Percentiles rank a stretch among this genome's conserved stretches.
Evolutionary conservation across 2,888 invertebrate species (phyloP).

Genomic region (Temnothorax ravouxi): DNA sequence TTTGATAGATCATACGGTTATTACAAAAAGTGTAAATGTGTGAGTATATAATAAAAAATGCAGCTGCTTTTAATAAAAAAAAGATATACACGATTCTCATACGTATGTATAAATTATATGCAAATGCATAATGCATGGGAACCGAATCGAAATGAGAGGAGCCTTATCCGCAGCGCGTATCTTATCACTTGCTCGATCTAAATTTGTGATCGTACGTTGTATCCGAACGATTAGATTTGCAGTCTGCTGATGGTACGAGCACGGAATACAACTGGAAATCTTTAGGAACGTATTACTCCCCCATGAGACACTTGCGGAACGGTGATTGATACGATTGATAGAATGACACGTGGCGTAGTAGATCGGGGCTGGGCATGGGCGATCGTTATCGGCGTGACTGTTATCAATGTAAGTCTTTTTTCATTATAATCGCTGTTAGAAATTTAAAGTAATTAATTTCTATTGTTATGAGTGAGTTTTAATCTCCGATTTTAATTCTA

Average conservation of each 20-base stretch:
- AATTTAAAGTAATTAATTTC: neutral
- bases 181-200: constrained; percentile 68
- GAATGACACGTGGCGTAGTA: constrained; percentile 67
- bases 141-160: neutral
- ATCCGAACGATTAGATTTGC: constrained; percentile 49
- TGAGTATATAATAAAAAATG: neutral
- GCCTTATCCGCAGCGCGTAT: constrained; percentile 60
- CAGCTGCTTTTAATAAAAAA: neutral
- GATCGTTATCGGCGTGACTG: constrained; percentile 85
- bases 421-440: neutral
- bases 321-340: constrained; percentile 37
- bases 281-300: neutral
- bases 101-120: neutral
- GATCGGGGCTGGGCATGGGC: constrained; percentile 88
- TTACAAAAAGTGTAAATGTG: neutral
- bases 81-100: neutral
- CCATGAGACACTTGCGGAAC: neutral
- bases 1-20: neutral
- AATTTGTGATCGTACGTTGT: constrained; percentile 39
- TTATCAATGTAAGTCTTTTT: constrained; percentile 76
- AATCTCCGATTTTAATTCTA: neutral
- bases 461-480: too few relatives aligned
- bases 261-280: constrained; percentile 38
- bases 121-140: neutral
- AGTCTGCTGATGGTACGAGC: constrained; percentile 56